Conservation (phyloP, 2,113 vertebrate genomes). For the Zonotrichia leucophrys region DNA sequence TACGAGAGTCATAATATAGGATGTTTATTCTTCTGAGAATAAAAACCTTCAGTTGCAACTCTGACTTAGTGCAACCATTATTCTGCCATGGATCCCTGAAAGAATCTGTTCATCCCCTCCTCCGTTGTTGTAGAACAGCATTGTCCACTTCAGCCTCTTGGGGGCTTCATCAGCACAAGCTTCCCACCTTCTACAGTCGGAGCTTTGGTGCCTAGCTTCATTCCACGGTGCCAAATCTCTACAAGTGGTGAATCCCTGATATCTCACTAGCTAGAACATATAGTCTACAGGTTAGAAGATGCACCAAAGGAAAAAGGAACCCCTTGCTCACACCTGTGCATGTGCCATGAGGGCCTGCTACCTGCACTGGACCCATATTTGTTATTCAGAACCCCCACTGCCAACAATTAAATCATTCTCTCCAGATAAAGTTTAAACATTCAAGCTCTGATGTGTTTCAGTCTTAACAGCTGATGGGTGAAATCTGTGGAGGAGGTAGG, state of each 20-base stretch:
- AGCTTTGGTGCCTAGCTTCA: neutral
- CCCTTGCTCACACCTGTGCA: accelerated
- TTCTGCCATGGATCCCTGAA: neutral
- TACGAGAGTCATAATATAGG: neutral
- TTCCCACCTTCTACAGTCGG: neutral
- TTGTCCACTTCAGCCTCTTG: neutral
- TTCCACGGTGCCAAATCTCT: neutral
- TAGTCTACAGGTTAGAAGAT: neutral
- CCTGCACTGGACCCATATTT: neutral
- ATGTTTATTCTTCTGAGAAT: neutral
- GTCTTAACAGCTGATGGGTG: neutral
- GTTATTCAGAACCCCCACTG: neutral
- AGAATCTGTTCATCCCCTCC: neutral
- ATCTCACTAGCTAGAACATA: neutral
- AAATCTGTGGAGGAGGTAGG: neutral
- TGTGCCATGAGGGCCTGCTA: neutral
- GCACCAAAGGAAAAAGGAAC: neutral
- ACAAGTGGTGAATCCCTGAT: neutral
- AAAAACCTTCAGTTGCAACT: neutral
- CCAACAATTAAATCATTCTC: neutral
- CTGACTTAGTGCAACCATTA: neutral
- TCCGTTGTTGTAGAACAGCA: neutral
- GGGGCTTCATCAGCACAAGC: neutral
- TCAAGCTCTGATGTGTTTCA: neutral
- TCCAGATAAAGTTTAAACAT: neutral